Conservation (phyloP, 2,113 vertebrate species). For the Marmota monax region DNA sequence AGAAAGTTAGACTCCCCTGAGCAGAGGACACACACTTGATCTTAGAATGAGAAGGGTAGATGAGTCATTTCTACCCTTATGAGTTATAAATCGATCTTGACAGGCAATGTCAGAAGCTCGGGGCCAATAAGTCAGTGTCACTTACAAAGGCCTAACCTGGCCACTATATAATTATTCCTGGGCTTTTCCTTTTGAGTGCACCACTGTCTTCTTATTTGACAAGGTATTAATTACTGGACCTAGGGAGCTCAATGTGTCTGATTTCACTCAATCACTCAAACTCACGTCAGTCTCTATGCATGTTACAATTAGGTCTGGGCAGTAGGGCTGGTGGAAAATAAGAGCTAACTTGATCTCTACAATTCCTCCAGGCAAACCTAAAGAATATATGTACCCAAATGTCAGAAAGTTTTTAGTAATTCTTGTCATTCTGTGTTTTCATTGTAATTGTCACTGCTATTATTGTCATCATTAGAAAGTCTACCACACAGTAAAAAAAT, state of each 20-base stretch:
- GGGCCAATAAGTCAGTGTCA: constrained; percentile 80
- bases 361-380: constrained; percentile 65
- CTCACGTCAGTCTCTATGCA: constrained; percentile 81
- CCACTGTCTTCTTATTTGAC: constrained; percentile 76
- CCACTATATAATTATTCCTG: constrained; percentile 70
- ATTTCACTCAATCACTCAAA: constrained; percentile 82
- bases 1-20: constrained; percentile 61
- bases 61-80: constrained; percentile 71
- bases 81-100: constrained; percentile 81
- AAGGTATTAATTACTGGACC: constrained; percentile 82
- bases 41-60: constrained; percentile 71
- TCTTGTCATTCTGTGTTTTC: constrained; percentile 63
- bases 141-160: constrained; percentile 79
- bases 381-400: constrained; percentile 7
- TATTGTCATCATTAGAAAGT: constrained; percentile 53
- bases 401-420: constrained; percentile 66
- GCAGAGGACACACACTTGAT: constrained; percentile 68
- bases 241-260: constrained; percentile 72
- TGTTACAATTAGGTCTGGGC: constrained; percentile 80
- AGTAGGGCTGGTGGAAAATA: constrained; percentile 63
- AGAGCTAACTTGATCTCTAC: constrained; percentile 63
- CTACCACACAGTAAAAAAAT: background rate
- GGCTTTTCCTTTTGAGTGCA: constrained; percentile 75
- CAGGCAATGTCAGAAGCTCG: constrained; percentile 81
- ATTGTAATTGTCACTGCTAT: constrained; percentile 11